Evolutionary conservation across 2,113 vertebrate species (phyloP).

Genomic region (Leuciscus idus): DNA sequence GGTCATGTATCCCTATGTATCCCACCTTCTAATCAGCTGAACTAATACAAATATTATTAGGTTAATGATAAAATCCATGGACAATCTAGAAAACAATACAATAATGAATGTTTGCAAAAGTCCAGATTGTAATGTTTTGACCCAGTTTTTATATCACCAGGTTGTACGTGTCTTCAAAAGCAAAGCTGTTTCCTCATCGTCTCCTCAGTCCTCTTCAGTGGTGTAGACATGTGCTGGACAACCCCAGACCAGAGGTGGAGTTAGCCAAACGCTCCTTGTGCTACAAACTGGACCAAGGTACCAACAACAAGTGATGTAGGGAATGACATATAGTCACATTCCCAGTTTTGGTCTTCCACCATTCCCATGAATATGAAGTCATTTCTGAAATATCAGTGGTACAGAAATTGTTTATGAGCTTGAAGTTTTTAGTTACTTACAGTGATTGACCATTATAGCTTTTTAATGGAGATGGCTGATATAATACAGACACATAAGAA

Average conservation of each 20-base stretch:
- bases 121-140: background rate
- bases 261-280: constrained; percentile 91
- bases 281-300: constrained; percentile 97
- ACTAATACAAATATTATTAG: background rate
- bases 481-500: background rate
- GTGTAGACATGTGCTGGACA: constrained; percentile 93
- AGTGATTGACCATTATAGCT: background rate
- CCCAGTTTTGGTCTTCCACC: background rate
- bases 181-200: constrained; percentile 75
- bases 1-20: background rate
- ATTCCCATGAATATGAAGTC: background rate
- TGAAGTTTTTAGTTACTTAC: background rate
- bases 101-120: background rate
- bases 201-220: constrained; percentile 87
- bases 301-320: background rate
- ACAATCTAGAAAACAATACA: background rate
- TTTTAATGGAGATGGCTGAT: background rate
- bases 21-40: background rate
- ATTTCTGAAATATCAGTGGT: background rate
- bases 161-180: constrained; percentile 88
- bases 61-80: background rate
- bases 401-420: background rate
- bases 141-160: constrained; percentile 69
- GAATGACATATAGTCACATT: background rate
- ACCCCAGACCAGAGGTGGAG: constrained; percentile 90